A percentile compares a stretch with the other conserved stretches of the same genome.
phyloP scores from a whole-genome alignment of 2,888 invertebrate species.

The Coelogynopora nodosa region DNA sequence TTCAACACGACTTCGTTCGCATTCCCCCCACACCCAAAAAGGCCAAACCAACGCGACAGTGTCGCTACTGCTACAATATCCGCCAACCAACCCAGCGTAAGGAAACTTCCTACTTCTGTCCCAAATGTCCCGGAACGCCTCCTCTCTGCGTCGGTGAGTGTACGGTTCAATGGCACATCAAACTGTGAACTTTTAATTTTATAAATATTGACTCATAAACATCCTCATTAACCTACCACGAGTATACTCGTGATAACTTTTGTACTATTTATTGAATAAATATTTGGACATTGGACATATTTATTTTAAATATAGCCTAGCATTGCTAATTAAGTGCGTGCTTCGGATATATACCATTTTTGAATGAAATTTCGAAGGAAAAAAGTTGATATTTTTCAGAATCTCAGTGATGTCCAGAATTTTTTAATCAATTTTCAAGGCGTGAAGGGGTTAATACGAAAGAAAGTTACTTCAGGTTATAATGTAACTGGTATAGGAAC shows the following conservation, averaged over 20 bases:
- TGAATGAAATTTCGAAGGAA: slow-evolving; percentile 12
- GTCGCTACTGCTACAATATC: slow-evolving; percentile 27
- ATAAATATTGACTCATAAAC: slow-evolving; percentile 31
- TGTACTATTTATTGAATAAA: slow-evolving; percentile 25
- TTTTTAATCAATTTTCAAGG: not conserved
- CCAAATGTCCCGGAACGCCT: slow-evolving; percentile 20
- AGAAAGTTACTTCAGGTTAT: too few species aligned
- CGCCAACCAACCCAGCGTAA: slow-evolving; percentile 21
- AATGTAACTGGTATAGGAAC: too few species aligned
- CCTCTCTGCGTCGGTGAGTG: slow-evolving; percentile 21
- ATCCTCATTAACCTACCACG: slow-evolving; percentile 14
- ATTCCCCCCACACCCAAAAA: slow-evolving; percentile 24
- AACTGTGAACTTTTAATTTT: slow-evolving; percentile 28
- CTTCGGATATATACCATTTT: slow-evolving; percentile 3
- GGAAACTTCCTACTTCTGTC: slow-evolving; percentile 18
- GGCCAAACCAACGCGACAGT: slow-evolving; percentile 17
- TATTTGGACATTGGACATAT: slow-evolving; percentile 24
- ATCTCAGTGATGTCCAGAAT: slow-evolving; percentile 25
- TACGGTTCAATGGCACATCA: not conserved
- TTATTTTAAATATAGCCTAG: slow-evolving; percentile 15
- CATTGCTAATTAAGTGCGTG: not conserved
- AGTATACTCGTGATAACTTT: slow-evolving; percentile 7
- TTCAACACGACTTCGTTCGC: slow-evolving; percentile 16
- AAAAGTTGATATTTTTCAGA: slow-evolving; percentile 14
- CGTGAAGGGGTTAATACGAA: slow-evolving; percentile 15